phyloP scores from a whole-genome alignment of 2,888 invertebrate genomes.

The Nomada fabriciana region DNA sequence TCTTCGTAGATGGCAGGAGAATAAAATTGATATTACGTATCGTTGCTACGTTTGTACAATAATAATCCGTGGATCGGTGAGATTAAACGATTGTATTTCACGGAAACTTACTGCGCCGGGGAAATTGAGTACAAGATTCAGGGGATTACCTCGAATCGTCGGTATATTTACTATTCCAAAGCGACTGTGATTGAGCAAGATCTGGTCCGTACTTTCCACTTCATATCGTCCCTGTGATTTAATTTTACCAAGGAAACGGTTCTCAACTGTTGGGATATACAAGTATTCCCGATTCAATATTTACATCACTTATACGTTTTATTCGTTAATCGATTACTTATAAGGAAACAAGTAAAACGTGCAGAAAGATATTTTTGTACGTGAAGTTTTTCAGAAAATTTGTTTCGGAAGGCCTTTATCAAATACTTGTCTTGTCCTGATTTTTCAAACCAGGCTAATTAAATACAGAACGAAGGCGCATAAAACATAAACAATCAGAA shows the following conservation, averaged over 20 bases:
- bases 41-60: slow-evolving; percentile 5
- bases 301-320: too few species aligned
- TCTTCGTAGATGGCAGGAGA: not conserved
- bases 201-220: slow-evolving; percentile 53
- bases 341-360: too few species aligned
- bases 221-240: slow-evolving; percentile 53
- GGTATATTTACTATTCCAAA: slow-evolving; percentile 53
- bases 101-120: slow-evolving; percentile 29
- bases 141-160: slow-evolving; percentile 27
- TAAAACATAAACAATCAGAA: too few species aligned
- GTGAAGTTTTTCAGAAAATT: too few species aligned
- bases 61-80: not conserved
- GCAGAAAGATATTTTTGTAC: too few species aligned
- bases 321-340: too few species aligned
- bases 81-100: slow-evolving; percentile 44
- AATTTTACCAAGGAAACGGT: slow-evolving; percentile 39
- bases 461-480: too few species aligned
- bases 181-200: slow-evolving; percentile 48
- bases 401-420: too few species aligned
- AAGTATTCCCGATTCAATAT: too few species aligned
- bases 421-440: too few species aligned
- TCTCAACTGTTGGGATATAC: slow-evolving; percentile 8
- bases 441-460: too few species aligned
- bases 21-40: slow-evolving; percentile 13
- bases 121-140: slow-evolving; percentile 39